Base-by-base conservation (phyloP, 2,888 invertebrate genomes). In the Sisyra terminalis region DNA sequence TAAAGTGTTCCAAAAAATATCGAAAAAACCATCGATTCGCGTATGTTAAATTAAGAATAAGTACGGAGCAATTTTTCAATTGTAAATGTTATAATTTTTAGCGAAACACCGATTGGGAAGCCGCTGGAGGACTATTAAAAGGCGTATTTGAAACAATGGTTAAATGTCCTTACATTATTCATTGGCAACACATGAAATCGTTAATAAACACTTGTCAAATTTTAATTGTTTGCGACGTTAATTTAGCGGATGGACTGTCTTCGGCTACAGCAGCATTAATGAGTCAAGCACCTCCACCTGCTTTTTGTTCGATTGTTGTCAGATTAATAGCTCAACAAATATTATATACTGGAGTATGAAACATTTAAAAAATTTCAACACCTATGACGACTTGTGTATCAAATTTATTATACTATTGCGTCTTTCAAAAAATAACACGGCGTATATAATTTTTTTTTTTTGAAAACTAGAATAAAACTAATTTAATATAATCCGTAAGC, bases 71-170 rank as follows among this genome's bases (percentile, higher is more conserved):
- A 18, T 32, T 13, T 32, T 44, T 39, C 18, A 36, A 36, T 29
- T 29, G 5, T 24, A 24, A 24, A 24, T 7, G 24, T 24, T 24
- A 24, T 45, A 36, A 36, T 43, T 49, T 61, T 35, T 61, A 88
- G 83, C 73, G 93, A 53, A 89, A 93, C 50, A 88, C 90, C 0
- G 94, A 97, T 56, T 98, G 97, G 97, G 88, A 90, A 56, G 93
- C 97, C 0, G 93, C 97, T 1, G 88, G 92, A 37, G 86, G 87
- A 14, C 68, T 98, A 40, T 66, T 98, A 2, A 90, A 88, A 67
- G 97, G 94, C 39, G 80, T 96, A 13, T 94, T 96, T 57, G 86
- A 92, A 58, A 96, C 97, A 0, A 76, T 97, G 60, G 73, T 83
- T 45, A 79, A 85, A 47, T 94, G 90, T 62, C 90, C 93, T 0